These are phyloP conservation scores for Chelonia mydas DNA, from an alignment of 2,797 vertebrate genomes.

Conservation along the genomic window DNA sequence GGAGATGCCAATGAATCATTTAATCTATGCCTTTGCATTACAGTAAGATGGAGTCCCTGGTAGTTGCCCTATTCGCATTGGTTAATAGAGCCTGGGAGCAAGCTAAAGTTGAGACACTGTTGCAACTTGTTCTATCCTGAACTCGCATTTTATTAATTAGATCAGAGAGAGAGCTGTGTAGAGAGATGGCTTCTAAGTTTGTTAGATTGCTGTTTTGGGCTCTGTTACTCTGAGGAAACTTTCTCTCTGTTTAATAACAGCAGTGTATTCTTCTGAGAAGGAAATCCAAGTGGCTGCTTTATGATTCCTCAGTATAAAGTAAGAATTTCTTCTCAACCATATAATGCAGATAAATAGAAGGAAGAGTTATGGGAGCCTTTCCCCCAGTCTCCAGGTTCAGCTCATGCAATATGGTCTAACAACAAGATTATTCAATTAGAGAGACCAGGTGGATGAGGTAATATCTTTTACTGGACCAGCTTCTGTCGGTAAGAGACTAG, in stretches of 20 bases:
- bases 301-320: background rate
- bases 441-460: too few relatives aligned
- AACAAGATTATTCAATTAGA: background rate
- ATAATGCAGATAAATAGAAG: background rate
- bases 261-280: background rate
- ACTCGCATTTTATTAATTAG: background rate
- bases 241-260: background rate
- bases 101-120: background rate
- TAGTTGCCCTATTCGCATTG: background rate
- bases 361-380: background rate
- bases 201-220: background rate
- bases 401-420: background rate
- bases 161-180: background rate
- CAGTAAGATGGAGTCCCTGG: background rate
- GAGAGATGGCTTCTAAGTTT: background rate
- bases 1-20: background rate
- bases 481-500: too few relatives aligned
- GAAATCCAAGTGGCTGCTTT: background rate
- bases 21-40: background rate
- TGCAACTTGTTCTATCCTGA: background rate
- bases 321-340: background rate
- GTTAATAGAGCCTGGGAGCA: background rate
- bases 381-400: background rate
- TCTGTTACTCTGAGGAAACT: background rate
- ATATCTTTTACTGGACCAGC: too few relatives aligned